phyloP scores from a whole-genome alignment of 2,888 invertebrate genomes.

The Apotomis capreana region DNA sequence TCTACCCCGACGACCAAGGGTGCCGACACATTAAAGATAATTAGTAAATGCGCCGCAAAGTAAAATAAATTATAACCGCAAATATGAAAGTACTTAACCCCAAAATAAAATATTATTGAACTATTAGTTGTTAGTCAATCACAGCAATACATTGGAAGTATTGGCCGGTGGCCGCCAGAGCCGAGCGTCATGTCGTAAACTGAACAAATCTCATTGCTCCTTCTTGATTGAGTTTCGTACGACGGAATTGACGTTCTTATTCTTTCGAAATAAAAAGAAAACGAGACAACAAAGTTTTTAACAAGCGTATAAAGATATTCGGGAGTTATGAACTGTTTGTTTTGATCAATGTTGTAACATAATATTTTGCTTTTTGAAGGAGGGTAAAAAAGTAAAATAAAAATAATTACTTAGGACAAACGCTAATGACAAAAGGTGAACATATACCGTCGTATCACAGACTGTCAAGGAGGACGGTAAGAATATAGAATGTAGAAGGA shows the following conservation, averaged over 20 bases:
- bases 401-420: too few relatives aligned
- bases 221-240: conserved; percentile 48
- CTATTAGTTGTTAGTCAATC: conserved; percentile 25
- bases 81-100: too few relatives aligned
- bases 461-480: too few relatives aligned
- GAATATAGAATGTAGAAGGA: too few relatives aligned
- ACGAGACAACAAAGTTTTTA: conserved; percentile 37
- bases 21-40: too few relatives aligned
- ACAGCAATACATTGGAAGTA: conserved; percentile 40
- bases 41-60: too few relatives aligned
- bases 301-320: conserved; percentile 23
- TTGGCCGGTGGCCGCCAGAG: conserved; percentile 39
- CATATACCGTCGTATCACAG: too few relatives aligned
- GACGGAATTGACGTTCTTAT: conserved; percentile 39
- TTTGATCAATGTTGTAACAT: conserved; percentile 25
- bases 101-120: neutral
- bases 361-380: neutral
- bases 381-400: neutral
- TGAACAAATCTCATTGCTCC: conserved; percentile 43
- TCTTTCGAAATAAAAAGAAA: conserved; percentile 37
- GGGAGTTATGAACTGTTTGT: conserved; percentile 17
- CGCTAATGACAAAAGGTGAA: too few relatives aligned
- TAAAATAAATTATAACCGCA: too few relatives aligned
- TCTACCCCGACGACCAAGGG: too few relatives aligned
- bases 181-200: conserved; percentile 47